Percentiles rank a stretch among this genome's conserved stretches.
Conservation (phyloP, 2,888 invertebrate genomes). For the Aleiodes alternator region DNA sequence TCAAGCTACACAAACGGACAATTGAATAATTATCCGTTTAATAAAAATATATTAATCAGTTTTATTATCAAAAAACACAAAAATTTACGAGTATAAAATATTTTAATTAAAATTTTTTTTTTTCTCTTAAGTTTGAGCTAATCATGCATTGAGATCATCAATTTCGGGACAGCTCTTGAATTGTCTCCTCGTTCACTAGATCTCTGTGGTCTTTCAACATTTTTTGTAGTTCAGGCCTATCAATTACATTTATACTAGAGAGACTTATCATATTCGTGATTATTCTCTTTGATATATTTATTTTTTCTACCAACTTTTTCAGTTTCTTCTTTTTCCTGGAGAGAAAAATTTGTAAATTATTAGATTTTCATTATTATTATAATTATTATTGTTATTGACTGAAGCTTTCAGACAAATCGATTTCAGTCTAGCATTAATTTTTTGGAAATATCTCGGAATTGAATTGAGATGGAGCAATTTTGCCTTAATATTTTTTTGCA, state of each 20-base stretch:
- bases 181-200: slow-evolving; percentile 52
- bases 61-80: slow-evolving; percentile 8
- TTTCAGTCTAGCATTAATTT: too few relatives aligned
- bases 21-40: slow-evolving; percentile 29
- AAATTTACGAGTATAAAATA: not conserved
- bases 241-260: slow-evolving; percentile 32
- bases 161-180: slow-evolving; percentile 50
- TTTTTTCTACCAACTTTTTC: slow-evolving; percentile 51
- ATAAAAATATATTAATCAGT: slow-evolving; percentile 6
- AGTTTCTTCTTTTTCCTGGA: slow-evolving; percentile 55
- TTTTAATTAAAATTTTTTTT: slow-evolving; percentile 1
- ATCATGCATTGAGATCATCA: slow-evolving; percentile 8
- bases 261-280: slow-evolving; percentile 55
- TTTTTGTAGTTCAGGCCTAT: slow-evolving; percentile 44
- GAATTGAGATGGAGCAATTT: too few relatives aligned
- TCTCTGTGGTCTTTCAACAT: slow-evolving; percentile 54
- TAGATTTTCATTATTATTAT: not conserved
- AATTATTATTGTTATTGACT: too few relatives aligned
- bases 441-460: too few relatives aligned
- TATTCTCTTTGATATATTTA: slow-evolving; percentile 58
- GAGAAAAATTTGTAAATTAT: not conserved
- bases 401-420: too few relatives aligned
- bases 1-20: slow-evolving; percentile 66
- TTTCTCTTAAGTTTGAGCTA: not conserved
- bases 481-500: too few relatives aligned